phyloP scores from a whole-genome alignment of 2,797 vertebrate species.

The Ataeniobius toweri region DNA sequence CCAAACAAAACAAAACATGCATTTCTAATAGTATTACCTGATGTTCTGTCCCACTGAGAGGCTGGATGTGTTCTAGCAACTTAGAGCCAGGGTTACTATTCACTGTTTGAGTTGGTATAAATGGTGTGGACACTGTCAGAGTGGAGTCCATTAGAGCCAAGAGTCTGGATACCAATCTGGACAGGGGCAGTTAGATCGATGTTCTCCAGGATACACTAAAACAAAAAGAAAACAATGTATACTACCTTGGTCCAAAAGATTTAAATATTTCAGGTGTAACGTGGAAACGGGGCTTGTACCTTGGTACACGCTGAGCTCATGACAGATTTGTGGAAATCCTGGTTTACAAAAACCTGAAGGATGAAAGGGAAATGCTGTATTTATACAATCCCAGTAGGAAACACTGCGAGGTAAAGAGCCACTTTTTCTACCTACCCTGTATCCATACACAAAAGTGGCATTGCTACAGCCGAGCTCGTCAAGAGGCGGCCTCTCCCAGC shows the following conservation, averaged over 20 bases:
- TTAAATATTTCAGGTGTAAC: neutral
- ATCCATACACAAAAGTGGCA: constrained; percentile 74
- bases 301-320: constrained; percentile 74
- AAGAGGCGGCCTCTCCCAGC: constrained; percentile 73
- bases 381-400: neutral
- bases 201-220: constrained; percentile 70
- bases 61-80: constrained; percentile 5
- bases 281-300: constrained; percentile 34
- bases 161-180: constrained; percentile 62
- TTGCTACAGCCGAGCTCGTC: constrained; percentile 78
- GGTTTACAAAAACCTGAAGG: constrained; percentile 60
- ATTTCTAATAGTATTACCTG: constrained; percentile 32
- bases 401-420: neutral
- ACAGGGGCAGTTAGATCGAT: constrained; percentile 55
- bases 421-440: constrained; percentile 67
- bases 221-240: constrained; percentile 16
- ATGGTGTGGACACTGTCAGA: constrained; percentile 52
- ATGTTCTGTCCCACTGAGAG: constrained; percentile 8
- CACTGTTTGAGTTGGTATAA: constrained; percentile 21
- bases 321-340: constrained; percentile 68
- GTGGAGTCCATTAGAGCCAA: constrained; percentile 68
- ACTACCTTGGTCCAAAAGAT: neutral
- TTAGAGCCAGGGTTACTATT: constrained; percentile 22
- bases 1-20: neutral
- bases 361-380: neutral